Conservation (phyloP, 2,113 vertebrate species). For the Podarcis cretensis region DNA sequence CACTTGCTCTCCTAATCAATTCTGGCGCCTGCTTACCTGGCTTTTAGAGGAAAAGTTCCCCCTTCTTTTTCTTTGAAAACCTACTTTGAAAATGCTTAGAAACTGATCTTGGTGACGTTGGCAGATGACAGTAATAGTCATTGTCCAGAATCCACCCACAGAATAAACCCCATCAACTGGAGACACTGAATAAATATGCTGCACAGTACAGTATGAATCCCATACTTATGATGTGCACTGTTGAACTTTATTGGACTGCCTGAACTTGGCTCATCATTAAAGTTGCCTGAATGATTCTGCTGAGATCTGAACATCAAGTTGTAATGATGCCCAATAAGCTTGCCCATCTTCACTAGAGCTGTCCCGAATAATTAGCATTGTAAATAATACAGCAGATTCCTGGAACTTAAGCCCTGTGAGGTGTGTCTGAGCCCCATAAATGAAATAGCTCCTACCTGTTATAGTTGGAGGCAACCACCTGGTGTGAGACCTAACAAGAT, state of each 20-base stretch:
- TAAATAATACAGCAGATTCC: not conserved
- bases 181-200: not conserved
- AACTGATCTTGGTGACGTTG: not conserved
- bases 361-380: not conserved
- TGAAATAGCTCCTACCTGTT: not conserved
- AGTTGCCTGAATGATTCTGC: constrained; percentile 14
- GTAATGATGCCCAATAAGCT: constrained; percentile 1
- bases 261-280: constrained; percentile 11
- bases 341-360: not conserved
- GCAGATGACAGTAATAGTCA: not conserved
- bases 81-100: not conserved
- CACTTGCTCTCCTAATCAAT: not conserved
- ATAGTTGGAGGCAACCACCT: not conserved
- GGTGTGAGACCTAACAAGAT: not conserved
- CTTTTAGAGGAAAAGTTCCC: not conserved
- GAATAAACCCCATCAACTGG: not conserved
- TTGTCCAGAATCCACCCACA: constrained; percentile 1
- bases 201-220: not conserved
- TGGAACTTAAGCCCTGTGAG: not conserved
- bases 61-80: not conserved
- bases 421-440: not conserved
- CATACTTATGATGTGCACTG: not conserved
- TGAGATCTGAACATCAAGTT: constrained; percentile 2
- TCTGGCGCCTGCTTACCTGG: not conserved
- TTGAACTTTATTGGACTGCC: constrained; percentile 8